Conservation (phyloP, 2,797 vertebrate species). For the Crax fasciolata region DNA sequence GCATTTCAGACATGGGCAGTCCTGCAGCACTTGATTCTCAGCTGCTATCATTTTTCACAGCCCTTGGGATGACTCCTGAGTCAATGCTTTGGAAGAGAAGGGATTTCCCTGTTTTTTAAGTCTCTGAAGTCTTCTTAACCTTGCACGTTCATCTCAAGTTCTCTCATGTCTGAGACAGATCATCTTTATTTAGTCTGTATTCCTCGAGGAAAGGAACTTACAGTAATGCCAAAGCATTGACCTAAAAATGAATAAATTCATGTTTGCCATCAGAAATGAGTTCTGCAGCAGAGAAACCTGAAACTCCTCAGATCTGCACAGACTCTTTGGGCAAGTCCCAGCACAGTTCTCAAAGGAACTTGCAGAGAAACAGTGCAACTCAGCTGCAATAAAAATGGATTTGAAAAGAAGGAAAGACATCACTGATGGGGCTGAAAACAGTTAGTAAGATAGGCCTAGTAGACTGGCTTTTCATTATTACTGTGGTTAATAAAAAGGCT, state of each 20-base stretch:
- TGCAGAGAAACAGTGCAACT: neutral
- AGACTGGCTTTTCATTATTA: neutral
- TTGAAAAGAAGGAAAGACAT: neutral
- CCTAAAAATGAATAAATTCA: neutral
- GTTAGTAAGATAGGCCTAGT: neutral
- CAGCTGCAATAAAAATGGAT: neutral
- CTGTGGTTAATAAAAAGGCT: neutral
- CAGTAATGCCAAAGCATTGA: constrained; percentile 1
- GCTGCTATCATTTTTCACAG: neutral
- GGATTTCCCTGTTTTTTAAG: constrained; percentile 18
- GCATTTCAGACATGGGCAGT: fast-evolving
- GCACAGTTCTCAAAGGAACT: constrained; percentile 10
- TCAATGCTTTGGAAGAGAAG: neutral
- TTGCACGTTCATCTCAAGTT: constrained; percentile 46
- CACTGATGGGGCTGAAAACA: neutral
- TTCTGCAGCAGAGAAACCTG: constrained; percentile 57
- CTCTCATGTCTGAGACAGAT: neutral
- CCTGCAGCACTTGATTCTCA: neutral
- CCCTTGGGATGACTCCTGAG: neutral
- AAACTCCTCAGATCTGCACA: constrained; percentile 1
- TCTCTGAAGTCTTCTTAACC: constrained; percentile 10
- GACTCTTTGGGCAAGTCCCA: constrained; percentile 7
- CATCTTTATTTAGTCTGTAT: constrained; percentile 35
- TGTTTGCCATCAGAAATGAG: constrained; percentile 52
- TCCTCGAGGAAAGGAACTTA: constrained; percentile 47